These are phyloP conservation scores for Corythornis madagascariensis DNA, from an alignment of 2,113 vertebrate genomes.

Conservation along the genomic window DNA sequence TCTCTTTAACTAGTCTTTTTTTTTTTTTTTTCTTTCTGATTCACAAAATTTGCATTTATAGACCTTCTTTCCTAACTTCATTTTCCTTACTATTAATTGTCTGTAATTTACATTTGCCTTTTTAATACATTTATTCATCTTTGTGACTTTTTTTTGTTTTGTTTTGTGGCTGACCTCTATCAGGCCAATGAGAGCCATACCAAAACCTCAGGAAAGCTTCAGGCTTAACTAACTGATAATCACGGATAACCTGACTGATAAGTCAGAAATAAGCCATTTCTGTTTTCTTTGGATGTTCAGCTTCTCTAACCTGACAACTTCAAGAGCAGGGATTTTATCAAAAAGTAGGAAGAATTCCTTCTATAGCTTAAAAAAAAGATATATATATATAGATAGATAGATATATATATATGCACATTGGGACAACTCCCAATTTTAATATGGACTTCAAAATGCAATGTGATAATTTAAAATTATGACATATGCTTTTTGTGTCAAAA, in stretches of 20 bases:
- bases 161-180: background rate
- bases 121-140: background rate
- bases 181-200: background rate
- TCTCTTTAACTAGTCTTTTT: background rate
- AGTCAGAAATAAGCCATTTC: background rate
- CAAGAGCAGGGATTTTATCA: background rate
- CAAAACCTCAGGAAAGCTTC: background rate
- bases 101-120: background rate
- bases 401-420: background rate
- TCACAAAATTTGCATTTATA: background rate
- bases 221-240: background rate
- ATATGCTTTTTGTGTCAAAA: constrained; percentile 47
- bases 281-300: constrained; percentile 1
- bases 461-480: constrained; percentile 46
- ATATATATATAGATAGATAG: no score
- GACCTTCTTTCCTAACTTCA: background rate
- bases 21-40: background rate
- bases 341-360: constrained; percentile 34
- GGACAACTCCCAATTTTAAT: constrained; percentile 33
- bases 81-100: background rate
- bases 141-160: background rate
- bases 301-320: background rate
- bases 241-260: background rate
- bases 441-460: constrained; percentile 43
- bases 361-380: background rate